Conservation (phyloP, 1,140 invertebrate species). For the Paramacrobiotus metropolitanus region DNA sequence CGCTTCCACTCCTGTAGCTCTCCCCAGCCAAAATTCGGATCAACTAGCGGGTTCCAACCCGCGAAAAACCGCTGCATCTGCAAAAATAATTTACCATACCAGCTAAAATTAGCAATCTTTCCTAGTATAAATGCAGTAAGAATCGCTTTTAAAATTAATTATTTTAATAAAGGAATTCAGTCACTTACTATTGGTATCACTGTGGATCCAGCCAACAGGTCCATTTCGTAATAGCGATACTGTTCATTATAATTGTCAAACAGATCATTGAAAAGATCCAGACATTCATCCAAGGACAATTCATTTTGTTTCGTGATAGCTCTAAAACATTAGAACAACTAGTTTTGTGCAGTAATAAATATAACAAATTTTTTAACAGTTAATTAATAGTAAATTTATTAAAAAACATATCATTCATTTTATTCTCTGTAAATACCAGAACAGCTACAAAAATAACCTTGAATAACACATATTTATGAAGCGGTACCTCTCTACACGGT, state of each 20-base stretch:
- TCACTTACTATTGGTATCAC: conserved; percentile 17
- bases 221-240: conserved; percentile 30
- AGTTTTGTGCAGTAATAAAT: not conserved
- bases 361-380: conserved; percentile 3
- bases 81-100: conserved; percentile 6
- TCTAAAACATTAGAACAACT: not conserved
- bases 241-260: conserved; percentile 33
- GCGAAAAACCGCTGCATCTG: conserved; percentile 37
- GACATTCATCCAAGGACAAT: conserved; percentile 43
- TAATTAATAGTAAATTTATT: conserved; percentile 6
- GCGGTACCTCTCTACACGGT: conserved; percentile 46
- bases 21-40: conserved; percentile 33
- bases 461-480: too few relatives aligned
- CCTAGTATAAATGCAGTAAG: not conserved
- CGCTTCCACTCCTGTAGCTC: conserved; percentile 46
- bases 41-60: conserved; percentile 45
- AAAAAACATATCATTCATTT: conserved; percentile 29
- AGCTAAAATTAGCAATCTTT: too few relatives aligned
- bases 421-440: too few relatives aligned
- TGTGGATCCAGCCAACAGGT: conserved; percentile 36
- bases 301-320: not conserved
- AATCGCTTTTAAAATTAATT: conserved; percentile 2
- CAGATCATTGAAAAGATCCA: conserved; percentile 43
- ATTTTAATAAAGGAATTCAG: conserved; percentile 4
- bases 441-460: too few relatives aligned